phyloP scores from a whole-genome alignment of 2,797 vertebrate species.

The Pelodytes ibericus region DNA sequence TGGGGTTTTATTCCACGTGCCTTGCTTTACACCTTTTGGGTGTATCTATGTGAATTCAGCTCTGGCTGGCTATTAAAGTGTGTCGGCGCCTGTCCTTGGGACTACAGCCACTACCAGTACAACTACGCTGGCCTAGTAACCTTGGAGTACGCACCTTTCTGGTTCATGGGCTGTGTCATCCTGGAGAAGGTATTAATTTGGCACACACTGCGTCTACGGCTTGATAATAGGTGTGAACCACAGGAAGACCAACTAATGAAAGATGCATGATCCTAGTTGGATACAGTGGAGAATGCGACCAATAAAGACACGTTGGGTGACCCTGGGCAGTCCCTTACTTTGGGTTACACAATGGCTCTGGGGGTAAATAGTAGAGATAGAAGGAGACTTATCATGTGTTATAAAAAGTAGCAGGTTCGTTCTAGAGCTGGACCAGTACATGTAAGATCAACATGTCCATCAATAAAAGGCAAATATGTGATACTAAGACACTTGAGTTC shows the following conservation, averaged over 20 bases:
- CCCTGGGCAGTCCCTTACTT: no score
- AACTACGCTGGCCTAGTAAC: conserved; percentile 59
- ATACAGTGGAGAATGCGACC: no score
- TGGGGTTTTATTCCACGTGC: conserved; percentile 25
- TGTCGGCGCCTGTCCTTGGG: conserved; percentile 60
- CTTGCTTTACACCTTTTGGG: conserved; percentile 56
- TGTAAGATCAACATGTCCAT: no score
- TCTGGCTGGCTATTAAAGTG: conserved; percentile 47
- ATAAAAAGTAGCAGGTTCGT: no score
- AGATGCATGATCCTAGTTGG: not conserved
- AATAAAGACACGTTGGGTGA: no score
- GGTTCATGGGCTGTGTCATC: conserved; percentile 52
- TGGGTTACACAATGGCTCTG: no score
- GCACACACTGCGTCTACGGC: conserved; percentile 44
- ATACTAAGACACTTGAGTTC: no score
- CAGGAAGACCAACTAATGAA: not conserved
- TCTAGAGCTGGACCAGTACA: no score
- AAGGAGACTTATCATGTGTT: no score
- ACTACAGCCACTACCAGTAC: conserved; percentile 57
- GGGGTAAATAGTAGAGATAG: no score
- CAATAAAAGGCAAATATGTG: no score
- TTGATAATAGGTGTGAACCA: conserved; percentile 39
- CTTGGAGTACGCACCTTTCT: conserved; percentile 59
- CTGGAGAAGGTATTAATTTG: conserved; percentile 57
- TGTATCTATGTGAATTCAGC: conserved; percentile 59